phyloP scores from a whole-genome alignment of 2,113 vertebrate species.

The Puntigrus tetrazona region DNA sequence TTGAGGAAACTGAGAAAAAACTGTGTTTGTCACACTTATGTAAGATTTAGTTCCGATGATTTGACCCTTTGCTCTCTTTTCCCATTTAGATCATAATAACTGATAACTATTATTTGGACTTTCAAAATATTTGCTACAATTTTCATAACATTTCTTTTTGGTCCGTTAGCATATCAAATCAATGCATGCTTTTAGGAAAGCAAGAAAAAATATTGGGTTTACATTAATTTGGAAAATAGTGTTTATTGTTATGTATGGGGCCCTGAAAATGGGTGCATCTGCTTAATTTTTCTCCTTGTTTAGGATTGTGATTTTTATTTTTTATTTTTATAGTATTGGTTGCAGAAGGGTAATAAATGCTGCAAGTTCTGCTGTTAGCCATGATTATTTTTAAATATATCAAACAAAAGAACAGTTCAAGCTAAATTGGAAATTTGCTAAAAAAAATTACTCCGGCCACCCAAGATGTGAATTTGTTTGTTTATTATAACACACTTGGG shows the following conservation, averaged over 20 bases:
- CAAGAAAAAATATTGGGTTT: not conserved
- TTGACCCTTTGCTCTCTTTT: not conserved
- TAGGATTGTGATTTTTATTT: not conserved
- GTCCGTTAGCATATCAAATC: not conserved
- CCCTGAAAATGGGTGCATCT: not conserved
- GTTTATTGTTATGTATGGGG: not conserved
- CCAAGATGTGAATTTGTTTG: not conserved
- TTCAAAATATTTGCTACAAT: slow-evolving; percentile 29
- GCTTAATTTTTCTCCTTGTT: not conserved
- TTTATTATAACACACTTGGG: not conserved
- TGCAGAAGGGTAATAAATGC: not conserved
- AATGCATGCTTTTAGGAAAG: not conserved
- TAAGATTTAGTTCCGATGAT: not conserved
- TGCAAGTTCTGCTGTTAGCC: not conserved
- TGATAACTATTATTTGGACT: slow-evolving; percentile 20
- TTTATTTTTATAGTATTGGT: no score
- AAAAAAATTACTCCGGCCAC: not conserved
- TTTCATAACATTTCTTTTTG: slow-evolving; percentile 60
- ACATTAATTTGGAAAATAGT: not conserved
- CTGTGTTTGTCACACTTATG: not conserved
- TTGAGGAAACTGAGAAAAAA: not conserved
- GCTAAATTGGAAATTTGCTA: not conserved
- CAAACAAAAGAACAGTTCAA: not conserved
- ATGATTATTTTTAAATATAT: not conserved
- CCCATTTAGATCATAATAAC: slow-evolving; percentile 35